Evolutionary conservation across 1,140 invertebrate species (phyloP).

Genomic region (Oncopodura yosiiana): DNA sequence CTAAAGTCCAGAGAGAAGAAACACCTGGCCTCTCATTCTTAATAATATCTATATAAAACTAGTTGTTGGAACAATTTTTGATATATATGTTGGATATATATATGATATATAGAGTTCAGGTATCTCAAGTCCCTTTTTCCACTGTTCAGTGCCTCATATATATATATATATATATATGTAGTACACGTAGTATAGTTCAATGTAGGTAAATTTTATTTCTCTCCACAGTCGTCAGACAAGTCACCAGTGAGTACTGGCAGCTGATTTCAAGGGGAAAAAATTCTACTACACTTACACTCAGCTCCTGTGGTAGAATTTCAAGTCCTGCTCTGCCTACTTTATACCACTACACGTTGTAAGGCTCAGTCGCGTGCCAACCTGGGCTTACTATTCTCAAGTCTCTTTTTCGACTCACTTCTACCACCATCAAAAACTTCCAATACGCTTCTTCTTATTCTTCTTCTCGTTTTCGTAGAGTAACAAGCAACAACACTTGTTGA

Average conservation of each 20-base stretch:
- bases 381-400: constrained; percentile 19
- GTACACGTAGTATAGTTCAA: neutral
- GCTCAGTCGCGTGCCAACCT: constrained; percentile 30
- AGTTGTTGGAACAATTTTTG: no score
- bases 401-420: no score
- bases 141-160: neutral
- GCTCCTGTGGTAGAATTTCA: constrained; percentile 14
- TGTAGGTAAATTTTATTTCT: constrained; percentile 2
- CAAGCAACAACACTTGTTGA: constrained; percentile 19
- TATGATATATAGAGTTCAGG: no score
- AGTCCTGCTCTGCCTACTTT: constrained; percentile 11
- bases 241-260: constrained; percentile 18
- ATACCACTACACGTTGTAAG: no score
- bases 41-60: no score
- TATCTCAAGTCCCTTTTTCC: no score
- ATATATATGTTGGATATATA: no score
- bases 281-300: constrained; percentile 1
- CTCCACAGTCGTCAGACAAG: neutral
- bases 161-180: neutral
- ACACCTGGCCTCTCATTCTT: constrained; percentile 15
- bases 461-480: no score
- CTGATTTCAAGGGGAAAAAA: constrained; percentile 24
- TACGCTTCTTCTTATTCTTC: neutral
- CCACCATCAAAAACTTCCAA: no score
- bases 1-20: neutral